These are phyloP conservation scores for Melanocharis versteri DNA, from an alignment of 2,113 vertebrate genomes.

Conservation along the genomic window DNA sequence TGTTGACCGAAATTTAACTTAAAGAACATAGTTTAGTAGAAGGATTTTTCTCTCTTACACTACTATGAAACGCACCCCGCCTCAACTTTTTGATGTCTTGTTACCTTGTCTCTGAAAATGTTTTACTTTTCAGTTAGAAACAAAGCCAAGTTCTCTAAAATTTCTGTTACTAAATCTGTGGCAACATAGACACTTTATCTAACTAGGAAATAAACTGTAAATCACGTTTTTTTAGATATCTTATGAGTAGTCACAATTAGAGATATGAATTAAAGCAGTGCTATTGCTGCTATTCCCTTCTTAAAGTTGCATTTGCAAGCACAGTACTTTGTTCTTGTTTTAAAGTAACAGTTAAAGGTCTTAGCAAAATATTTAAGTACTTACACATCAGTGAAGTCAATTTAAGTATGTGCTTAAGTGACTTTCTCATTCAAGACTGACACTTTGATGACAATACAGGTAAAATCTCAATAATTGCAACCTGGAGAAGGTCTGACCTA, in stretches of 20 bases:
- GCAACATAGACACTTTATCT: not conserved
- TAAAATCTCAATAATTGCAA: not conserved
- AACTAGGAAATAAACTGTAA: not conserved
- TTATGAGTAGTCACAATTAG: not conserved
- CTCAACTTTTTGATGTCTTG: slow-evolving; percentile 11
- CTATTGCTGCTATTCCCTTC: not conserved
- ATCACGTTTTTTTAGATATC: not conserved
- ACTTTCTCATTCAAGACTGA: not conserved
- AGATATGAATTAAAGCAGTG: not conserved
- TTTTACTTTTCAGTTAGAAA: slow-evolving; percentile 6
- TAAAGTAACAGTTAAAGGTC: not conserved
- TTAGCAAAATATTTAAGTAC: not conserved
- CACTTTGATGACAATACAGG: not conserved
- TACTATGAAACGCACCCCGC: not conserved
- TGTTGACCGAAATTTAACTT: slow-evolving; percentile 37
- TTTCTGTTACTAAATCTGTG: not conserved
- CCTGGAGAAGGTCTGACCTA: not conserved
- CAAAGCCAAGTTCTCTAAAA: not conserved
- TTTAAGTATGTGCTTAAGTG: not conserved
- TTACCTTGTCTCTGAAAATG: slow-evolving; percentile 18
- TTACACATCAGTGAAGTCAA: not conserved
- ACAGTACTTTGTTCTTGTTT: not conserved
- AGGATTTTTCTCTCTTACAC: slow-evolving; percentile 4
- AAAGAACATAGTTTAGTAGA: slow-evolving; percentile 33
- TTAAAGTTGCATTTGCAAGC: not conserved